Base-by-base conservation (phyloP, 2,888 invertebrate species). In the Tachystola acroxantha region DNA sequence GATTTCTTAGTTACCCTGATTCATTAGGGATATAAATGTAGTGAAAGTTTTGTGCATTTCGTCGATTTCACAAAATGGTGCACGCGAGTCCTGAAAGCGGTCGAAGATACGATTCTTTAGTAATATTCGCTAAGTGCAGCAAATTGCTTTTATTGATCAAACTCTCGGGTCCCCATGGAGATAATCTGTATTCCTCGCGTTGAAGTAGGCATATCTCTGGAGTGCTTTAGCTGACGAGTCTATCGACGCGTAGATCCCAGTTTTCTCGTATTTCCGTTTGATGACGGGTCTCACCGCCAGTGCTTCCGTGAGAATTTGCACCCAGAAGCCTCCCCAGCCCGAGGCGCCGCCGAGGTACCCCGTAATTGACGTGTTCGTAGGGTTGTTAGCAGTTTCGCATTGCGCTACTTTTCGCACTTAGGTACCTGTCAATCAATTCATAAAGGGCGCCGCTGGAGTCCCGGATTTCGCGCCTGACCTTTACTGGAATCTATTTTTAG, bases 261-360 rank as follows among this genome's bases (percentile, higher is more conserved):
- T 54, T 51, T 49, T 45, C 43, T 40, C 39, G 39, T 46, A 38
- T 42, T 45, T 47, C 42, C 32, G 12, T 61, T 84, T 79, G 67
- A 88, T 88, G 88, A 87, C 85, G 65, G 87, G 87, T 50, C 69
- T 88, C 49, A 73, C 62, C 50, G 88, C 85, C 47, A 82, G 71
- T 64, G 88, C 88, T 53, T 73, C 81, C 40, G 75, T 88, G 54
- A 73, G 74, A 63, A 81, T 88, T 53, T 70, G 64, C 36, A 79
- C 77, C 10, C 78, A 72, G 63, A 80, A 64, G 43, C 64, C 65
- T 48, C 49, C 57, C 40, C 59, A 66, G 44, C 44, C 52, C 24
- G 53, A 57, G 27, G 51, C 53, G 42, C 59, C 64, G 40, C 41
- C 44, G 53, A 74, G 80, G 81, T 82, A 75, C 46, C 34, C 38